Base-by-base conservation (phyloP, 2,888 invertebrate species). In the Phania funesta region DNA sequence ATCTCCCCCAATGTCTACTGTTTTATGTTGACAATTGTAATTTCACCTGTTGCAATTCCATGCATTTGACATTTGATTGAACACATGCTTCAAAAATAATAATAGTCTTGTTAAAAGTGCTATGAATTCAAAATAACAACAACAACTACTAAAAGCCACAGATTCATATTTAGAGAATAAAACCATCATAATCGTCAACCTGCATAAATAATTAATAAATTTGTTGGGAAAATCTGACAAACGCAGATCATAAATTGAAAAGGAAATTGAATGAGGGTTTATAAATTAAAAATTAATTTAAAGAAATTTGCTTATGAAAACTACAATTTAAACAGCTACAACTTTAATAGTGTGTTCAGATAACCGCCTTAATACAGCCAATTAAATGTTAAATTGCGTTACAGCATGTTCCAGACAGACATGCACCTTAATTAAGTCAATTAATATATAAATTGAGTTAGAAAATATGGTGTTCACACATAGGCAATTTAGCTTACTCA, bases 1-100 rank as follows among this genome's bases (percentile, higher is more conserved):
- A 41, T 54, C 26, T 44, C 41, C 41, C 60, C 38, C 16, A n/a
- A 16, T 11, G 8, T 5, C 22, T 29, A 50, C 26, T 46, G 18
- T 18, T 67, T 18, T 41, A 18, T 52, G 3, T 44, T 32, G 6
- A 41, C 58, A 60, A 62, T 60, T 41, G 52, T 38, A 67, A 71
- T 67, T 71, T 65, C 71, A 81, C 80, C 80, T 81, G 80, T 81
- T 81, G 80, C 80, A 81, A 81, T 73, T 58, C 64, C 50, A 58
- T 81, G 80, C 76, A 73, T 76, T 76, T 76, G 71, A 76, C 71
- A 81, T 81, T 76, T 73, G 62, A 73, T 73, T 67, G 67, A 81
- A 81, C 71, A 81, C 52, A 67, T 81, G 65, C 60, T 80, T 64
- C 48, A 80, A 58, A 44, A 48, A 44, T 35, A 74, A 74, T 67